A percentile compares a stretch with the other conserved stretches of the same genome.
Conservation (phyloP, 1,140 invertebrate genomes). For the Drosophila nigrodunni region DNA sequence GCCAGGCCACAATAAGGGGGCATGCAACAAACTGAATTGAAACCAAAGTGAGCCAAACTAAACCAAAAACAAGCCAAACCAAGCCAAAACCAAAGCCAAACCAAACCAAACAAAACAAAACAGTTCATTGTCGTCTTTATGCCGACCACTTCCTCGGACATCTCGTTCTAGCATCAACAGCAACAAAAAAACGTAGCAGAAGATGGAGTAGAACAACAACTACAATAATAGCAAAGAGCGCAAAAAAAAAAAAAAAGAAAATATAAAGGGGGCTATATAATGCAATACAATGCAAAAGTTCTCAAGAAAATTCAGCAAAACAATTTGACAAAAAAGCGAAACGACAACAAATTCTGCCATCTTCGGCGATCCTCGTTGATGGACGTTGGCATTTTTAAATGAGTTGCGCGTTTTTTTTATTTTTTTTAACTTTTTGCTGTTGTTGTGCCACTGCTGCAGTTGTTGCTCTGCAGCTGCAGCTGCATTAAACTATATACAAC, state of each 20-base stretch:
- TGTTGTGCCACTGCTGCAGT: not conserved
- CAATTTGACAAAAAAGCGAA: slow-evolving; percentile 83
- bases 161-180: slow-evolving; percentile 60
- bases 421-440: not conserved
- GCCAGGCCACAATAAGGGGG: not conserved
- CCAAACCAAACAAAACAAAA: slow-evolving; percentile 60
- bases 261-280: slow-evolving; percentile 51
- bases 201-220: slow-evolving; percentile 18
- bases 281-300: slow-evolving; percentile 81
- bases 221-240: slow-evolving; percentile 33
- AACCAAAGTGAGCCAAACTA: slow-evolving; percentile 25
- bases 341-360: slow-evolving; percentile 83
- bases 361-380: slow-evolving; percentile 82
- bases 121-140: slow-evolving; percentile 79
- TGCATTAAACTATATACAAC: slow-evolving; percentile 75
- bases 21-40: not conserved
- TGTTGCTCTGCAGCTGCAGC: slow-evolving; percentile 63
- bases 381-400: slow-evolving; percentile 83
- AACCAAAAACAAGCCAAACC: slow-evolving; percentile 42
- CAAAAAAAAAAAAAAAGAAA: slow-evolving; percentile 7
- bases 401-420: slow-evolving; percentile 75
- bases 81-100: slow-evolving; percentile 41
- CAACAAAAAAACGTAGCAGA: slow-evolving; percentile 24
- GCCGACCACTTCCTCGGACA: slow-evolving; percentile 77
- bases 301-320: slow-evolving; percentile 83